Percentiles rank a stretch among this genome's conserved stretches.
These are phyloP conservation scores for Mylabris phalerata DNA, from an alignment of 1,140 invertebrate genomes.

Conservation along the genomic window DNA sequence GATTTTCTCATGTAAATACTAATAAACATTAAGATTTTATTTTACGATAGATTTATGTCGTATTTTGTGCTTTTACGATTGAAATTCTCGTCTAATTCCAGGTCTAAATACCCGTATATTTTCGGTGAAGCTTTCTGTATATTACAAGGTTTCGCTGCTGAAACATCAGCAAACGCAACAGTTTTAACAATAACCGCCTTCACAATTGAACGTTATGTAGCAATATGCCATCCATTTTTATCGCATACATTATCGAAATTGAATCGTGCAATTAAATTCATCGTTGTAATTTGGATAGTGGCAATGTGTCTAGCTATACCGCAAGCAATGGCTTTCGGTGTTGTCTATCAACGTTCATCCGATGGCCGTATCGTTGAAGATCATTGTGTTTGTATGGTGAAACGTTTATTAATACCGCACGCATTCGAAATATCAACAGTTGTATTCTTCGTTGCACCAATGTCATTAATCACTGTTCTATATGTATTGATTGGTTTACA, in stretches of 20 bases:
- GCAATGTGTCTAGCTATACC: constrained; percentile 73
- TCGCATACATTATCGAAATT: constrained; percentile 79
- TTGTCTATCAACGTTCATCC: constrained; percentile 47
- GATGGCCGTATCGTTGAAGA: constrained; percentile 51
- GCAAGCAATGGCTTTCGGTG: constrained; percentile 67
- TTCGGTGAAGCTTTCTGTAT: constrained; percentile 84
- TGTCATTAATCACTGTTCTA: constrained; percentile 65
- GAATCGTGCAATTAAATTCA: constrained; percentile 62
- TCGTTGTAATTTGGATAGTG: constrained; percentile 63
- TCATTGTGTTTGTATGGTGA: constrained; percentile 32
- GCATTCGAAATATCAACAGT: constrained; percentile 67
- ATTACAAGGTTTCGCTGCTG: constrained; percentile 73
- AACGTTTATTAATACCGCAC: constrained; percentile 48
- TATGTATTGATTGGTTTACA: constrained; percentile 65
- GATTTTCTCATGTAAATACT: too few relatives aligned
- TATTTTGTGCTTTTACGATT: too few relatives aligned
- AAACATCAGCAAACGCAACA: constrained; percentile 89
- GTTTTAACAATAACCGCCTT: constrained; percentile 90
- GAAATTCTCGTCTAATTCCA: too few relatives aligned
- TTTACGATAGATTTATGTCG: too few relatives aligned
- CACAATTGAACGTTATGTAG: constrained; percentile 90
- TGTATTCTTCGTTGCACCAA: constrained; percentile 71
- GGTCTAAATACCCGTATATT: constrained; percentile 69
- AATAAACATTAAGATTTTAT: too few relatives aligned
- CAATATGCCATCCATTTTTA: constrained; percentile 87